Evolutionary conservation across 2,797 vertebrate genomes (phyloP).

Genomic region (Chloroceryle amazona): DNA sequence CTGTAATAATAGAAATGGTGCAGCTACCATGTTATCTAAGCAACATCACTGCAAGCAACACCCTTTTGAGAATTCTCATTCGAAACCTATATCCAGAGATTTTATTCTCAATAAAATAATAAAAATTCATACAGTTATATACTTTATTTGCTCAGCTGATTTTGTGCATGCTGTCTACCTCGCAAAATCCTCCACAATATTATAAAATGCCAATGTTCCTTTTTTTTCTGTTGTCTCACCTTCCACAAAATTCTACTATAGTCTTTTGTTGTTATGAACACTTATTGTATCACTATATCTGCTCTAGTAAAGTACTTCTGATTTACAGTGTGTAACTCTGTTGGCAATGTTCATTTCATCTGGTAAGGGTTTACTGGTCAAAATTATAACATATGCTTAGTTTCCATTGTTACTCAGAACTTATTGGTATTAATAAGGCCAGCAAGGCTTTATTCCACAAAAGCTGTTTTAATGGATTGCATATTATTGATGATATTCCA

Average conservation of each 20-base stretch:
- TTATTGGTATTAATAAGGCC: neutral
- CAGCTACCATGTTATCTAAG: neutral
- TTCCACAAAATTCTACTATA: neutral
- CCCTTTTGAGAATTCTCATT: neutral
- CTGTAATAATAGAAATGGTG: neutral
- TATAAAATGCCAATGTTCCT: neutral
- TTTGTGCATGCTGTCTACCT: neutral
- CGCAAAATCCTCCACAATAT: neutral
- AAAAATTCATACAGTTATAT: neutral
- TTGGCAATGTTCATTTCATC: neutral
- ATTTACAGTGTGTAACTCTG: neutral
- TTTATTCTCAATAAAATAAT: neutral
- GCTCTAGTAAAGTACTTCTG: neutral
- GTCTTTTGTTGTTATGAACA: neutral
- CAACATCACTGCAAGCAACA: neutral
- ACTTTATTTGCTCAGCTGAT: neutral
- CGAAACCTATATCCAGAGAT: neutral
- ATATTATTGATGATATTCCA: neutral
- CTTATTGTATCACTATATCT: neutral
- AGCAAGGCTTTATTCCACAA: neutral
- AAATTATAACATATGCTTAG: neutral
- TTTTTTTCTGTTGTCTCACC: neutral
- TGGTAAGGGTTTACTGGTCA: neutral
- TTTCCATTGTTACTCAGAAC: neutral
- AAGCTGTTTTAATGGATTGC: neutral